Base-by-base conservation (phyloP, 2,888 invertebrate species). In the Apodemia mormo region DNA sequence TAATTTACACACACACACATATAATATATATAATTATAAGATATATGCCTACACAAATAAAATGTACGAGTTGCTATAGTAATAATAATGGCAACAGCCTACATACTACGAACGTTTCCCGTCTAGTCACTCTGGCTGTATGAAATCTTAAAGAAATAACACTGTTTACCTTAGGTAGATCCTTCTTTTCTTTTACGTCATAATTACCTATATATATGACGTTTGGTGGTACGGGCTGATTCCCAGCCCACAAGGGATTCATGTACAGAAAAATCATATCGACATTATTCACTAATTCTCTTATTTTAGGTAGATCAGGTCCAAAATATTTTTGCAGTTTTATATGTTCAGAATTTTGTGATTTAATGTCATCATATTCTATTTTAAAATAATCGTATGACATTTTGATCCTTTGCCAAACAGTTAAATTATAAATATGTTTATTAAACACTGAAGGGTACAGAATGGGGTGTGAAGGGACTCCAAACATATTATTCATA, bases 251-350 rank as follows among this genome's bases (percentile, higher is more conserved):
- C 29, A 84, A 74, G 0, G 83, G 79, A 75, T 81, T 72, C 0
- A 76, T 70, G 70, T 83, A 84, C 6, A 85, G 9, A 30, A 84
- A 78, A 4, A 82, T 43, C 78, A 84, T 76, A 43, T 83, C 75
- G 3, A 84, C 77, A 72, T 82, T 84, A 10, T 80, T 74, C 1
- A 22, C 49, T 3, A 85, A 70, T 5, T 81, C 76, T 0, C 43
- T 14, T 5, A 80, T 22, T 0, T 76, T 3, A 2, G 83, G 83
- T 0, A 75, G 65, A 3, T 77, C 66, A 1, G 73, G 37, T 5
- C 81, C 81, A 68, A 84, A 77, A 12, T 75, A 29, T 45, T 71
- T 74, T 68, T 66, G 70, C 0, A 81, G n/a, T 22, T 76, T 45
- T 37, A 72, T 33, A 52, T 81, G 68, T 0, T 75, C 75, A 6